Evolutionary conservation across 2,113 vertebrate genomes (phyloP), one percentile per base, ranked within the genome.

Genomic region (Microcebus jonahi): DNA sequence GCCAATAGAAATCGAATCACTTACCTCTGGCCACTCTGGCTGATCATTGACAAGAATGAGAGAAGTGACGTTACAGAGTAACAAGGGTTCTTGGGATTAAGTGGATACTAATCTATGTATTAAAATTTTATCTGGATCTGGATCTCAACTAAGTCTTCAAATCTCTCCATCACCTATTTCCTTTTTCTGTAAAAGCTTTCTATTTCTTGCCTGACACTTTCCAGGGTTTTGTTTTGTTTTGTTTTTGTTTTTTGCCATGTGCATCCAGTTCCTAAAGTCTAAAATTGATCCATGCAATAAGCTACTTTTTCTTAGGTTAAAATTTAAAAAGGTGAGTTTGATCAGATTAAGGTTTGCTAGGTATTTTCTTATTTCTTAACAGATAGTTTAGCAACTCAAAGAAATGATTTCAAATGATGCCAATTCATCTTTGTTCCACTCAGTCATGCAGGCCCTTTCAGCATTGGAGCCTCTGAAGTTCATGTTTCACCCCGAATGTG

Each of bases 341-440:
- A 8, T 42, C 18, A 73, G 65, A 34, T 6, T 67, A 23, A 82
- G 88, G 57, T 86, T 88, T 73, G 3, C 27, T 57, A 63, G n/a
- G 8, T 20, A 77, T 76, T 88, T 85, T 18, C 71, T 96, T 36
- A 68, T 70, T 88, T 94, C 63, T 88, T 53, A 2, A 81, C 4
- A 70, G 83, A 86, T 45, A 67, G 1, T 77, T 82, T 48, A 77
- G 48, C 34, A 42, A 59, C 23, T 73, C 53, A 94, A 65, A 94
- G 23, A 67, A 17, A 15, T 8, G 1, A 2, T 34, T 92, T 70
- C 18, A 71, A 13, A 27, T 31, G 12, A 29, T n/a, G 2, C 2
- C n/a, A 61, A 7, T 39, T 81, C 11, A 20, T 75, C 21, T 42
- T 93, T 77, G 55, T 21, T 91, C 42, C 27, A 50, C 48, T 59